Evolutionary conservation across 2,113 vertebrate species (phyloP), one percentile per base, ranked within the genome.

Genomic region (Cariama cristata): DNA sequence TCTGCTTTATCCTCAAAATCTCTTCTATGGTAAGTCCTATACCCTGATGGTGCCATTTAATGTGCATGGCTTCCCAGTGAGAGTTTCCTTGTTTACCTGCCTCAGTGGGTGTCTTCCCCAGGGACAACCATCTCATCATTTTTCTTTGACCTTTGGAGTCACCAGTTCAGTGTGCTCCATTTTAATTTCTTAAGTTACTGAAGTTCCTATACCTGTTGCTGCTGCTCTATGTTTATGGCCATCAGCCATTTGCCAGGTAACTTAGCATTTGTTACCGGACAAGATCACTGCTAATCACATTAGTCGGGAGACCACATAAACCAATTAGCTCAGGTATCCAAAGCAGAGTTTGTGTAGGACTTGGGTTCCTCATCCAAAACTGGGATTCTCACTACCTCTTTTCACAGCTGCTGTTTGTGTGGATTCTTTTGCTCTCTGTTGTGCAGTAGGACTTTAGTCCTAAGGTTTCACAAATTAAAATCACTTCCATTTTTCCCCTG

Each of bases 11-110:
- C n/a, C 27, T 16, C 19, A 45, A 42, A 68, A 83, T 63, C 27
- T 67, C 32, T 44, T 11, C 9, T 0, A 0, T 42, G 32, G 3
- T 24, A 64, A 35, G 3, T 23, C 4, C 23, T 66, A 1, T 22
- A 40, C 4, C 8, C 21, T 0, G 3, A 16, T 81, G 22, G 52
- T 30, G 4, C 23, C 21, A 7, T 80, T 72, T 86, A 47, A 42
- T 45, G 22, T n/a, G 3, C 12, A 6, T 45, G 38, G 53, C 44
- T 86, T 82, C n/a, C 21, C 16, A 49, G 52, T 8, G 14, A 62
- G 23, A 38, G 9, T 80, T 89, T 47, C 30, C 38, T 32, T 58
- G 12, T 79, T 89, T 79, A 9, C 2, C 4, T 42, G 6, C 28
- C 15, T 88, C 1, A 0, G 11, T 88, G 30, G 4, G 1, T 84